phyloP scores from a whole-genome alignment of 1,140 invertebrate species.

The Pseudomyrmex sp. region DNA sequence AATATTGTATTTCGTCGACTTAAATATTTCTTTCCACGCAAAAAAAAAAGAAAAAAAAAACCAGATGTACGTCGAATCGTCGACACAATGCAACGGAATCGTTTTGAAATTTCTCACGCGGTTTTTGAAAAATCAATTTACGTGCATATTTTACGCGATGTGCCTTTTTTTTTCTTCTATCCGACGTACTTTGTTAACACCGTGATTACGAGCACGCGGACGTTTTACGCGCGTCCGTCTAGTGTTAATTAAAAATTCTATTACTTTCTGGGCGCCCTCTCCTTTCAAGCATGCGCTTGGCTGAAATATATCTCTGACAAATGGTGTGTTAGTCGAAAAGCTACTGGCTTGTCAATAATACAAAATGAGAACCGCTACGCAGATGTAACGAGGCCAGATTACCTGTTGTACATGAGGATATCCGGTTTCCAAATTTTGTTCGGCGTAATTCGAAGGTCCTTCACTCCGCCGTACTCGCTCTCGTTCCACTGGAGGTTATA shows the following conservation, averaged over 20 bases:
- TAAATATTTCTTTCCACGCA: neutral
- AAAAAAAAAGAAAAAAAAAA: no score
- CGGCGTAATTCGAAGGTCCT: conserved; percentile 96
- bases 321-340: conserved; percentile 45
- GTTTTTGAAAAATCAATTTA: neutral
- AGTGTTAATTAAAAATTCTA: conserved; percentile 55
- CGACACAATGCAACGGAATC: no score
- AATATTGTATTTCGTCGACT: neutral
- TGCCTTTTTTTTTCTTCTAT: neutral
- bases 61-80: neutral
- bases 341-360: conserved; percentile 53
- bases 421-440: conserved; percentile 99
- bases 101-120: neutral
- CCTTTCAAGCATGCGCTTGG: conserved; percentile 2
- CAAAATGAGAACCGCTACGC: conserved; percentile 53
- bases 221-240: neutral
- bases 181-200: conserved; percentile 29
- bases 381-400: conserved; percentile 81
- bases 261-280: conserved; percentile 7
- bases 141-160: conserved; percentile 7
- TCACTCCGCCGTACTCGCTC: conserved; percentile 96
- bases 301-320: conserved; percentile 52
- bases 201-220: conserved; percentile 24
- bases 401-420: conserved; percentile 99
- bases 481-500: conserved; percentile 98